Percentiles rank a stretch among this genome's conserved stretches.
Evolutionary conservation across 2,797 vertebrate genomes (phyloP).

Genomic region (Poeciliopsis infans): DNA sequence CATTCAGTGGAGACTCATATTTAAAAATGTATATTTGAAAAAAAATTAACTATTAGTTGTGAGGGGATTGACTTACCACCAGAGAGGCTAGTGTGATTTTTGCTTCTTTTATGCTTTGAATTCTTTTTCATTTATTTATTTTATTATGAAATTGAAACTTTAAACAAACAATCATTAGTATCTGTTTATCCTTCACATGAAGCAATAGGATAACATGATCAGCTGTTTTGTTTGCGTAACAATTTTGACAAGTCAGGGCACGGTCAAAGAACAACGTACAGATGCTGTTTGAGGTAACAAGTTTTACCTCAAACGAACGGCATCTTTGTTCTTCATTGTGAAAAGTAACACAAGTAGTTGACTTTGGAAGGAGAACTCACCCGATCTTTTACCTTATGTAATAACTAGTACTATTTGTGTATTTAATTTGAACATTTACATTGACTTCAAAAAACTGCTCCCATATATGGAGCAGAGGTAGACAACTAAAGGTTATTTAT

Average conservation of each 20-base stretch:
- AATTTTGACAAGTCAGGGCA: background rate
- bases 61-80: no score
- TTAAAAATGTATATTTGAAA: background rate
- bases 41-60: background rate
- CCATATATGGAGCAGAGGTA: background rate
- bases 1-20: background rate
- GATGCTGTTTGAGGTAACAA: background rate
- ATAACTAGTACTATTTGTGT: background rate
- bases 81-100: background rate
- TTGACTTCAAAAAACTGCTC: background rate
- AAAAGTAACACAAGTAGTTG: background rate
- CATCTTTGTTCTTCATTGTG: background rate
- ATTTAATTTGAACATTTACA: background rate
- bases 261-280: background rate
- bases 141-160: background rate
- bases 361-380: background rate
- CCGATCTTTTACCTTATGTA: background rate
- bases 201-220: background rate
- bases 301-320: background rate
- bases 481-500: conserved; percentile 2
- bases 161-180: background rate
- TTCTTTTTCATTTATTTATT: background rate
- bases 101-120: background rate
- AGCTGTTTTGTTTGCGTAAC: background rate
- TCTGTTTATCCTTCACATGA: background rate